Evolutionary conservation across 2,888 invertebrate species (phyloP).

Genomic region (Norana najaformis): DNA sequence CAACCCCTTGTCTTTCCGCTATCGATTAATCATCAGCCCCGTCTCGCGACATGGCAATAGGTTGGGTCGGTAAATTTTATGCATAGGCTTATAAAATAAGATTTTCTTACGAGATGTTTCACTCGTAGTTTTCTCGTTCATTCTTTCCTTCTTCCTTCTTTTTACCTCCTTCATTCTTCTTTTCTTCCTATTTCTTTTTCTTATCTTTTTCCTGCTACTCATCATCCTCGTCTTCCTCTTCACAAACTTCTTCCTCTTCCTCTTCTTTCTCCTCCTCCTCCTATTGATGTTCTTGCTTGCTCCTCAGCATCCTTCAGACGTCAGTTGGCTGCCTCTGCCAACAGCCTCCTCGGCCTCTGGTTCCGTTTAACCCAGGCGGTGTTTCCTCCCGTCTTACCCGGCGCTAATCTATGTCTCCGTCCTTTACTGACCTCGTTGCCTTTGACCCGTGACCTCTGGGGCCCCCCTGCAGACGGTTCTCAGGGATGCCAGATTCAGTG

Average conservation of each 20-base stretch:
- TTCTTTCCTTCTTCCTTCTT: neutral
- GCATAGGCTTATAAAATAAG: no score
- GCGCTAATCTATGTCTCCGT: neutral
- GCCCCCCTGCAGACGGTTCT: neutral
- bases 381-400: neutral
- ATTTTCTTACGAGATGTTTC: no score
- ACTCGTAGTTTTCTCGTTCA: no score
- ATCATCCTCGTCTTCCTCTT: neutral
- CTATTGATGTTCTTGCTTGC: neutral
- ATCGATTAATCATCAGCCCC: no score
- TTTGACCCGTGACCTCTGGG: neutral
- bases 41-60: no score
- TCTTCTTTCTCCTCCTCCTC: no score
- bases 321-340: neutral
- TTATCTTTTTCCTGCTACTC: neutral
- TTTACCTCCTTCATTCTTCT: neutral
- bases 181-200: neutral
- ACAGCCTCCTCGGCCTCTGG: neutral
- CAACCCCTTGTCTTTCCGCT: no score
- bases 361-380: neutral
- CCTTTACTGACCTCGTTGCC: constrained; percentile 27
- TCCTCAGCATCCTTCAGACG: no score
- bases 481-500: neutral
- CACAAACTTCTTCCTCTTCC: neutral
- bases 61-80: no score